These are phyloP conservation scores for Ptyas mucosa DNA, from an alignment of 2,113 vertebrate species.

Conservation along the genomic window DNA sequence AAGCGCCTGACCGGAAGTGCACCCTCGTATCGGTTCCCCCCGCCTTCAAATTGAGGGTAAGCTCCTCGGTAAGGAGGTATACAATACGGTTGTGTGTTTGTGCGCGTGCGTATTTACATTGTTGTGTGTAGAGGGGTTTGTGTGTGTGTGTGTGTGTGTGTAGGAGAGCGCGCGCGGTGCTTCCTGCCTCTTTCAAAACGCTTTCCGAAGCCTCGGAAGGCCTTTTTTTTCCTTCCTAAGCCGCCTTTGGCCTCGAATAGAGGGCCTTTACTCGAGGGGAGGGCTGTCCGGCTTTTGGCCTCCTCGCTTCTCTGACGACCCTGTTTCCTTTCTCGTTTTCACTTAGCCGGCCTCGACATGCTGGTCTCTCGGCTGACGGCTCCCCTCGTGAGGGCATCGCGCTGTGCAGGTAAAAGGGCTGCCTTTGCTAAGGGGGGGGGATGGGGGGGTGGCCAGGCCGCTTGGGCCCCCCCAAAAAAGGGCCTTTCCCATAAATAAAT, in stretches of 20 bases:
- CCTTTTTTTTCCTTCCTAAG: neutral
- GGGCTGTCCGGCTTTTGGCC: neutral
- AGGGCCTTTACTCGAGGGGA: neutral
- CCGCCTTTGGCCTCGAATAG: neutral
- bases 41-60: neutral
- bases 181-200: neutral
- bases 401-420: constrained; percentile 57
- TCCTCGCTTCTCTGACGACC: neutral
- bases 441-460: too few species aligned
- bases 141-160: neutral
- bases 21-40: fast-evolving
- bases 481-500: too few species aligned
- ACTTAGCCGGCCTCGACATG: constrained; percentile 51
- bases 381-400: constrained; percentile 45
- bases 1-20: neutral
- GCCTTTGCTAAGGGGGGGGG: neutral
- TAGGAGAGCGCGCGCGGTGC: neutral
- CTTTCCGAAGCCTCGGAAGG: neutral
- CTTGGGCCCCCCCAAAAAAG: too few species aligned
- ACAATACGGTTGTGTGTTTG: too few species aligned
- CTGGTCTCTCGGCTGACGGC: constrained; percentile 60
- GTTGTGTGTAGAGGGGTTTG: neutral
- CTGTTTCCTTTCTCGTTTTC: neutral
- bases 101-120: neutral
- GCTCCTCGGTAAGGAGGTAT: neutral